Conservation (phyloP, 1,140 invertebrate genomes). For the Hyphantria cunea region DNA sequence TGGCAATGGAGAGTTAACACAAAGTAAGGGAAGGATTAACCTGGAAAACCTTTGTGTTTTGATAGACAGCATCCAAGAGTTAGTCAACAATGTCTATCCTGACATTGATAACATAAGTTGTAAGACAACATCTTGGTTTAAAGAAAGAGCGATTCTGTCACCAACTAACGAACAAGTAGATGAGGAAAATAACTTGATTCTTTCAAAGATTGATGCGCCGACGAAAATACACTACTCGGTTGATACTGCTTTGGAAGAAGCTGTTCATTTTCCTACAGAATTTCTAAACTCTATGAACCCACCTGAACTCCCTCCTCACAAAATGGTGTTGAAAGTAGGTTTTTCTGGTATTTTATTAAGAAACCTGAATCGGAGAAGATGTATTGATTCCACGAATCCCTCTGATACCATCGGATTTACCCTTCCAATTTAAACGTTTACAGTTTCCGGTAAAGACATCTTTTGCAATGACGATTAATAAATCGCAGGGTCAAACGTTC, state of each 20-base stretch:
- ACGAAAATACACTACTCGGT: conserved; percentile 49
- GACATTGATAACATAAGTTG: conserved; percentile 42
- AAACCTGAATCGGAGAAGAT: conserved; percentile 58
- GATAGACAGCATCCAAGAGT: conserved; percentile 40
- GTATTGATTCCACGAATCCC: conserved; percentile 49
- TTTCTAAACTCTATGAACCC: conserved; percentile 44
- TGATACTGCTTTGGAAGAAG: conserved; percentile 45
- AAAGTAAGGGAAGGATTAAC: conserved; percentile 39
- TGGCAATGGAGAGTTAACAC: conserved; percentile 46
- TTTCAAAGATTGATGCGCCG: conserved; percentile 42
- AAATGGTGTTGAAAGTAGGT: conserved; percentile 51
- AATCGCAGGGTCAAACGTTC: conserved; percentile 44
- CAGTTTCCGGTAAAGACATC: conserved; percentile 40
- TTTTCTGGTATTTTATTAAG: conserved; percentile 51
- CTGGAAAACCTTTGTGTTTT: conserved; percentile 29
- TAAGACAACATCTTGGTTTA: conserved; percentile 38
- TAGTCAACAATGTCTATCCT: conserved; percentile 41
- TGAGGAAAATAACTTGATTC: conserved; percentile 42
- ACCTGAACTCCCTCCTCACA: conserved; percentile 57
- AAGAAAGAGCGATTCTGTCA: conserved; percentile 28
- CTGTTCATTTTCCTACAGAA: conserved; percentile 48
- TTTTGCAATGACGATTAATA: conserved; percentile 42
- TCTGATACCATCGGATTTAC: conserved; percentile 41
- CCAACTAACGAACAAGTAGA: conserved; percentile 48
- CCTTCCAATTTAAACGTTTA: conserved; percentile 43